Percentiles rank a stretch among this genome's conserved stretches.
These are phyloP conservation scores for Momotus momota DNA, from an alignment of 2,797 vertebrate species.

Conservation along the genomic window DNA sequence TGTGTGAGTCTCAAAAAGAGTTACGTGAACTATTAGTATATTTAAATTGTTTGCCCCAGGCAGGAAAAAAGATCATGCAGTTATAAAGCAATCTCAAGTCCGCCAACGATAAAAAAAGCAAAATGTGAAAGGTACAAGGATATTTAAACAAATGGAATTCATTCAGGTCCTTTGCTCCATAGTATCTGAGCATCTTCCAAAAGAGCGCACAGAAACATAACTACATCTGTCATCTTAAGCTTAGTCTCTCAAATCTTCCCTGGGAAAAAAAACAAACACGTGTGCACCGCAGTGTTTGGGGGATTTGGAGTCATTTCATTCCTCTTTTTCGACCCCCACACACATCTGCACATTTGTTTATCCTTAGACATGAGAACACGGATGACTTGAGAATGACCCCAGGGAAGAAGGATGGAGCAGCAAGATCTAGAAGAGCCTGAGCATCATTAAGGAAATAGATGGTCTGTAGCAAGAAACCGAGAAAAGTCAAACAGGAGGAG, in stretches of 20 bases:
- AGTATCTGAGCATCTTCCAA: neutral
- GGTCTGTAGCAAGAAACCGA: neutral
- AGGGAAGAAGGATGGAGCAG: neutral
- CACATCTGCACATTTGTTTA: slow-evolving; percentile 10
- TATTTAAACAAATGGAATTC: slow-evolving; percentile 1
- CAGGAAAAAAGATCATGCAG: neutral
- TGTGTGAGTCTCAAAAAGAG: neutral
- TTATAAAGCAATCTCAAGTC: neutral
- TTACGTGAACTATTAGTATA: neutral
- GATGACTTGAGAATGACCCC: slow-evolving; percentile 15
- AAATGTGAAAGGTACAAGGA: neutral
- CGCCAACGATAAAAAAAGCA: neutral
- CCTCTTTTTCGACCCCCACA: neutral
- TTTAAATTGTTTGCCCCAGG: slow-evolving; percentile 7
- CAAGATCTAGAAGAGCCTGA: neutral
- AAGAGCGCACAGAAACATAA: neutral
- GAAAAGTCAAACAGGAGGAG: neutral
- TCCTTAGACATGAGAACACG: slow-evolving; percentile 12
- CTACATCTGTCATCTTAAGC: neutral
- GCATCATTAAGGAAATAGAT: slow-evolving; percentile 9
- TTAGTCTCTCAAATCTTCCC: neutral
- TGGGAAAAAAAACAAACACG: neutral
- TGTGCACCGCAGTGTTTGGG: neutral
- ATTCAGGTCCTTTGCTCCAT: neutral
- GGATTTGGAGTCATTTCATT: neutral